These are phyloP conservation scores for Urosaurus nigricauda DNA, from an alignment of 2,797 vertebrate genomes.

Conservation along the genomic window DNA sequence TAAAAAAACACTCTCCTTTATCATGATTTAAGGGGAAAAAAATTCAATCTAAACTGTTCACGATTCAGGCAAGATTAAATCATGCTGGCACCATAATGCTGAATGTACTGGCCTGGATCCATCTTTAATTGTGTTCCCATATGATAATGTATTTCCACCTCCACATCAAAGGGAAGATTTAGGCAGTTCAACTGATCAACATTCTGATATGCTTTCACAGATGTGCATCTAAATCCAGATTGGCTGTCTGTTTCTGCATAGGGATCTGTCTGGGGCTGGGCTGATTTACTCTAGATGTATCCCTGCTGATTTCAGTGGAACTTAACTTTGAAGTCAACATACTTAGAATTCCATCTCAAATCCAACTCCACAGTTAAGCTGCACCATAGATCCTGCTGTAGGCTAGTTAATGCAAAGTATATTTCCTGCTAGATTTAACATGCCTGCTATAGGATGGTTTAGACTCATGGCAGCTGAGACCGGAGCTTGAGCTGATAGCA, in stretches of 20 bases:
- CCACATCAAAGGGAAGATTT: background rate
- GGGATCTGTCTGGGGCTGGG: background rate
- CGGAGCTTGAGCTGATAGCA: conserved; percentile 19
- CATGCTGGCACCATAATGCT: background rate
- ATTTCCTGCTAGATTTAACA: conserved; percentile 22
- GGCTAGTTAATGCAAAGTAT: background rate
- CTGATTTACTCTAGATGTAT: background rate
- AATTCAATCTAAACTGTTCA: background rate
- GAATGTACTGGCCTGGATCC: background rate
- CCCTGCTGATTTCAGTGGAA: conserved; percentile 1
- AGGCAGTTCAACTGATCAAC: background rate
- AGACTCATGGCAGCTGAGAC: conserved; percentile 23
- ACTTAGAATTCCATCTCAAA: conserved; percentile 28
- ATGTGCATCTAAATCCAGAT: conserved; percentile 6
- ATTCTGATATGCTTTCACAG: background rate
- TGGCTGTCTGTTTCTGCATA: background rate
- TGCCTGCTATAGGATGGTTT: background rate
- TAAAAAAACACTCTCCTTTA: background rate
- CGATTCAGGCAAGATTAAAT: background rate
- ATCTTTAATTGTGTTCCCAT: background rate
- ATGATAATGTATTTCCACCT: background rate
- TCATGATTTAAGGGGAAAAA: background rate
- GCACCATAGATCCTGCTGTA: background rate
- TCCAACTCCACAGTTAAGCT: background rate
- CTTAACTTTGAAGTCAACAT: conserved; percentile 23